A percentile compares a stretch with the other conserved stretches of the same genome.
phyloP scores from a whole-genome alignment of 1,140 invertebrate genomes.

The Phenacoccus solenopsis region DNA sequence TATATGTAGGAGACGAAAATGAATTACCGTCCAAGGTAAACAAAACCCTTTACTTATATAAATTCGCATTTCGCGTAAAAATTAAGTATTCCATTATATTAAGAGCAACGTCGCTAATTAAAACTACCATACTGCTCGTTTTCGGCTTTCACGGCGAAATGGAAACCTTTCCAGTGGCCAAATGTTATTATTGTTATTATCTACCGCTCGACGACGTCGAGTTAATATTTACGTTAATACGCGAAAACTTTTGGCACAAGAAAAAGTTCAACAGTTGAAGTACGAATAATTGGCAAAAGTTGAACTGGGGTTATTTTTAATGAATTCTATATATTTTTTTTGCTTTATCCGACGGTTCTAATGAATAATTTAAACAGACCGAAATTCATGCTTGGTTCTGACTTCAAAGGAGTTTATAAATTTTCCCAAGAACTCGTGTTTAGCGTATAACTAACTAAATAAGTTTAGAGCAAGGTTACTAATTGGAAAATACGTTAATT shows the following conservation, averaged over 20 bases:
- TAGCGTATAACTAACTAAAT: no score
- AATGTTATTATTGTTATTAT: background rate
- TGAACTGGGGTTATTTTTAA: no score
- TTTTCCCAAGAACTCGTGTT: no score
- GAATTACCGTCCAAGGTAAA: background rate
- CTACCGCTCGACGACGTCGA: background rate
- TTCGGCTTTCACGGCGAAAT: background rate
- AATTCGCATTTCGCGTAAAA: background rate
- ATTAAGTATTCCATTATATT: conserved; percentile 3
- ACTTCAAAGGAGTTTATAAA: no score
- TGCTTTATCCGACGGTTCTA: no score
- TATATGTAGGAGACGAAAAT: background rate
- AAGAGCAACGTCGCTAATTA: background rate
- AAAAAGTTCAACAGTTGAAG: background rate
- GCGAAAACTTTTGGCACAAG: background rate
- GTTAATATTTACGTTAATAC: background rate
- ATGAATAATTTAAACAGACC: no score
- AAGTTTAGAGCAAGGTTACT: no score
- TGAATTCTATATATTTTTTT: no score
- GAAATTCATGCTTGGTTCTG: no score
- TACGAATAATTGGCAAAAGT: background rate
- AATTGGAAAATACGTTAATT: no score
- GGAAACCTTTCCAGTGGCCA: background rate
- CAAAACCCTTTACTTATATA: background rate
- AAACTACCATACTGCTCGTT: background rate